These are phyloP conservation scores for Hafferia zeledoni DNA, from an alignment of 2,797 vertebrate genomes.

Conservation along the genomic window DNA sequence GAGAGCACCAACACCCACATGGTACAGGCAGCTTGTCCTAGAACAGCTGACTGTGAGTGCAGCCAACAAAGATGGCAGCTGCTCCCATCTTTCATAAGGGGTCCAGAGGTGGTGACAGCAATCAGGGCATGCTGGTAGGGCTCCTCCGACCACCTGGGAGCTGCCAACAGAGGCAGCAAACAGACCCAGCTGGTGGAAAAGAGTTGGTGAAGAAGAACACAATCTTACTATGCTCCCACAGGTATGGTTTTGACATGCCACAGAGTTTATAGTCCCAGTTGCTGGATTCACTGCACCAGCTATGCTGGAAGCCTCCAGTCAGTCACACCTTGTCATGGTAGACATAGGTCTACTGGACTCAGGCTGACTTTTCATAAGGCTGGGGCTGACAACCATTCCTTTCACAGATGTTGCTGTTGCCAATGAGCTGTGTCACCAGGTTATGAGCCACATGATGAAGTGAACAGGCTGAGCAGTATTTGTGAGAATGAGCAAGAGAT, in stretches of 20 bases:
- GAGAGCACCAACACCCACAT: rapidly evolving
- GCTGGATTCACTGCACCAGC: background rate
- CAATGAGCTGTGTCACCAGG: rapidly evolving
- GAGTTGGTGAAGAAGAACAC: background rate
- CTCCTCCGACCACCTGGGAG: background rate
- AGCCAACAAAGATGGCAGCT: rapidly evolving
- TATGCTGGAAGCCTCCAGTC: background rate
- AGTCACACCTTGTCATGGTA: background rate
- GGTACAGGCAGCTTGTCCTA: background rate
- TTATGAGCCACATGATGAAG: background rate
- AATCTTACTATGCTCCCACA: background rate
- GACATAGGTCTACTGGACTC: background rate
- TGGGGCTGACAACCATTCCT: background rate
- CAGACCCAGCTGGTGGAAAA: background rate
- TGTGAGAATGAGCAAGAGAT: background rate
- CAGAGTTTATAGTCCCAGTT: background rate
- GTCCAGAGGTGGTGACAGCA: rapidly evolving
- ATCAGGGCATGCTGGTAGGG: background rate
- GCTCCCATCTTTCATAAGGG: background rate
- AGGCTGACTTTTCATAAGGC: rapidly evolving
- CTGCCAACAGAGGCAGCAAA: background rate
- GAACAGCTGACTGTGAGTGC: rapidly evolving
- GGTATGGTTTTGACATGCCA: background rate
- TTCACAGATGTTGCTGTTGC: background rate
- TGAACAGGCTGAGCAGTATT: background rate